Conservation (phyloP, 2,113 vertebrate species). For the Mus musculus region GRCm39 chr1:93633501-93634000, state of each 20-base stretch:
- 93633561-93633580: neutral
- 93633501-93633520: neutral
- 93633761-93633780: neutral
- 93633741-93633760: neutral
- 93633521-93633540: neutral
- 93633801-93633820: neutral
- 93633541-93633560: neutral
- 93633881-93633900: rapidly evolving
- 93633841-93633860: neutral
- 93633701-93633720: too few relatives aligned
- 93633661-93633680: neutral
- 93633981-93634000: neutral
- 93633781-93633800: neutral
- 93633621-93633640: neutral
- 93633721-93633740: too few relatives aligned
- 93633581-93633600: rapidly evolving
- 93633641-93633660: rapidly evolving
- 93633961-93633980: neutral
- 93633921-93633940: neutral
- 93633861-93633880: neutral
- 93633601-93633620: neutral
- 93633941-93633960: neutral
- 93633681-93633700: neutral
- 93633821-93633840: neutral
- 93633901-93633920: neutral